Percentiles rank a stretch among this genome's conserved stretches.
These are phyloP conservation scores for Teleiodes luculella DNA, from an alignment of 2,888 invertebrate species.

Conservation along the genomic window DNA sequence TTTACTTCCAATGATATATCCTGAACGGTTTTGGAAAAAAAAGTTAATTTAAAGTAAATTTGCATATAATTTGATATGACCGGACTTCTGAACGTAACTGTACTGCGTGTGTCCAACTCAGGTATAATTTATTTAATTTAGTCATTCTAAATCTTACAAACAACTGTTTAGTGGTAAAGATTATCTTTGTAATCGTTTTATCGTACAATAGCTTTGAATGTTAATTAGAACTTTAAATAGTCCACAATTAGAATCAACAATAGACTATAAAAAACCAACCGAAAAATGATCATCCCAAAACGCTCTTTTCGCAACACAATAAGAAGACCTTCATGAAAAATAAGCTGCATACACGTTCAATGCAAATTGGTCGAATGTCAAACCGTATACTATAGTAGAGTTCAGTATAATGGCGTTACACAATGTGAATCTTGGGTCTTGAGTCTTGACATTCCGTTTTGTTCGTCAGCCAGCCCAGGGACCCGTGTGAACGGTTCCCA, in stretches of 20 bases:
- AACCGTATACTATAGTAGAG: constrained; percentile 24
- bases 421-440: constrained; percentile 56
- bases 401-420: constrained; percentile 46
- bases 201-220: neutral
- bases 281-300: constrained; percentile 11
- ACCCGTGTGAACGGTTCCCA: constrained; percentile 67
- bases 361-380: constrained; percentile 60
- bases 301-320: constrained; percentile 34
- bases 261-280: constrained; percentile 11
- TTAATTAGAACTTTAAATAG: constrained; percentile 10
- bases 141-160: too few species aligned
- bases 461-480: constrained; percentile 55
- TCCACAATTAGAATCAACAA: constrained; percentile 12
- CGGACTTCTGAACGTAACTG: too few species aligned
- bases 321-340: constrained; percentile 40
- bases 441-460: constrained; percentile 69
- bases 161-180: neutral
- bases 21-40: too few species aligned
- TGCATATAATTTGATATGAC: too few species aligned
- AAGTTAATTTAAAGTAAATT: too few species aligned
- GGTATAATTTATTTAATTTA: too few species aligned
- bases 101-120: too few species aligned
- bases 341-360: constrained; percentile 42
- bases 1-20: too few species aligned
- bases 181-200: neutral